Base-by-base conservation (phyloP, 1,140 invertebrate genomes). In the Mizuhopecten yessoensis region DNA sequence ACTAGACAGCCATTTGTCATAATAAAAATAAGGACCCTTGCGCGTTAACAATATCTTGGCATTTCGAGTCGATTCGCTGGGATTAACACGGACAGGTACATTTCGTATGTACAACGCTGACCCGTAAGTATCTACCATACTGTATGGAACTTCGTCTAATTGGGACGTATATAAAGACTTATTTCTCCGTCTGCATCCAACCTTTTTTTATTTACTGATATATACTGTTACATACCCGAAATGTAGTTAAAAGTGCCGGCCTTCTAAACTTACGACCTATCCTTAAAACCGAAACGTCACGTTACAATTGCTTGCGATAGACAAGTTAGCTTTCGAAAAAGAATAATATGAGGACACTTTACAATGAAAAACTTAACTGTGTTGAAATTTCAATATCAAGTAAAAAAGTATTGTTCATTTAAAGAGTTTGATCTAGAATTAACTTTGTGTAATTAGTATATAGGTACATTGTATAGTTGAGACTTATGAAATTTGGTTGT, bases 171-270 rank as follows among this genome's bases (percentile, higher is more conserved):
- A n/a, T 75, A 75, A 75, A 75, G 1, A 75, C 57, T 75, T 75
- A 75, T 75, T 75, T 75, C n/a, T 29, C 57, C 57, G 57, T 75
- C 57, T 75, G 17, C 57, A 75, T 29, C 57, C 57, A 75, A 75
- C 57, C n/a, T n/a, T 29, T 39, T 39, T 57, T 75, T 75, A 75
- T 75, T 75, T 75, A 75, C 57, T 5, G 3, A 75, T 9, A 75
- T n/a, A 17, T 29, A 75, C 57, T 17, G n/a, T 75, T 75, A 9
- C n/a, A 75, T 75, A 75, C 57, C 57, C 57, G 7, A 45, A 75
- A 29, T 75, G 57, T 75, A 75, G 57, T 75, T 29, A 75, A 75
- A 75, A 29, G 57, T 75, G 57, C 5, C 23, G 11, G 57, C 9
- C 1, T 75, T 29, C 0, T 17, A 75, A 75, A 29, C 29, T 29